A percentile compares a stretch with the other conserved stretches of the same genome.
phyloP scores from a whole-genome alignment of 2,888 invertebrate species.

The Eurois occulta region DNA sequence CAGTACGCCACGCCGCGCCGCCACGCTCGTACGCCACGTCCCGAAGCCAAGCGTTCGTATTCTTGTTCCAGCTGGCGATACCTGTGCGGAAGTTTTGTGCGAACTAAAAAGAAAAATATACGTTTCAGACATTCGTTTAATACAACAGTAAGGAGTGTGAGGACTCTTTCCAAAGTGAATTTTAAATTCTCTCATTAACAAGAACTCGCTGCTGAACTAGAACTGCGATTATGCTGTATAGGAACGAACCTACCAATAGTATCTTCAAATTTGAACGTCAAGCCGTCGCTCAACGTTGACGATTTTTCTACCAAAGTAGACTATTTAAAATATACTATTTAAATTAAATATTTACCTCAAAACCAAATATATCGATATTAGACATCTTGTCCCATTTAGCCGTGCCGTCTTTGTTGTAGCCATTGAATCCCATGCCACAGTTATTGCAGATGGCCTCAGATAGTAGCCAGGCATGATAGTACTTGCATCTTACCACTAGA shows the following conservation, averaged over 20 bases:
- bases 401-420: slow-evolving; percentile 93
- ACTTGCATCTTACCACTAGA: slow-evolving; percentile 96
- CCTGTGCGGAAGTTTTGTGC: slow-evolving; percentile 96
- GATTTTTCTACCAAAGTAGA: not conserved
- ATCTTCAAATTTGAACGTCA: not conserved
- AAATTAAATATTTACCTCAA: slow-evolving; percentile 94
- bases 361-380: slow-evolving; percentile 96
- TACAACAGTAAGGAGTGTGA: not conserved
- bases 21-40: slow-evolving; percentile 97
- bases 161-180: not conserved
- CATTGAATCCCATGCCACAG: slow-evolving; percentile 97
- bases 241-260: not conserved
- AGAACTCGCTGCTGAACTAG: not conserved
- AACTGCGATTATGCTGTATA: not conserved
- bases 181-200: not conserved
- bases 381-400: slow-evolving; percentile 98
- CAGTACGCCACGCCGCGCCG: slow-evolving; percentile 92
- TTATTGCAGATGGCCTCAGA: slow-evolving; percentile 99
- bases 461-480: slow-evolving; percentile 99
- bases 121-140: not conserved
- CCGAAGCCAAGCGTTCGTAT: slow-evolving; percentile 98
- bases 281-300: not conserved
- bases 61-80: slow-evolving; percentile 98
- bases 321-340: too few relatives aligned
- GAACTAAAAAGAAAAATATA: slow-evolving; percentile 88